Conservation (phyloP, 2,797 vertebrate species). For the Enteromius anoplus region DNA sequence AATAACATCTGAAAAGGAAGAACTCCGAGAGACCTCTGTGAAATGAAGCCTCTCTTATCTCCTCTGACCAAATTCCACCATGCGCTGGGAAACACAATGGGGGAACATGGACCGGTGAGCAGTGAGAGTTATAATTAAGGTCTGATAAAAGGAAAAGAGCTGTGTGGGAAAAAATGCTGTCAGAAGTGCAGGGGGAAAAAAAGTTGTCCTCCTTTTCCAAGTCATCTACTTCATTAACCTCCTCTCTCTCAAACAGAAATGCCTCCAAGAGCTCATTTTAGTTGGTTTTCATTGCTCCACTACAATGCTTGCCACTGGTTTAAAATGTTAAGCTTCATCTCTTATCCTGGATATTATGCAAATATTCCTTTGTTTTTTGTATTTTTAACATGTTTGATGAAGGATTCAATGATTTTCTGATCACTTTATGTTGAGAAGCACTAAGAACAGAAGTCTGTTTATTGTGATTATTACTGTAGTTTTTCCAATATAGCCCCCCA, state of each 20-base stretch:
- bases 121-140: constrained; percentile 39
- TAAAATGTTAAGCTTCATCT: not conserved
- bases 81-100: constrained; percentile 8
- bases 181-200: not conserved
- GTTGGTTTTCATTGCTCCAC: constrained; percentile 17
- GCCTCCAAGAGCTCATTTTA: constrained; percentile 2
- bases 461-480: not conserved
- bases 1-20: constrained; percentile 9
- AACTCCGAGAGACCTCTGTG: not conserved
- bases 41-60: constrained; percentile 42
- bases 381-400: not conserved
- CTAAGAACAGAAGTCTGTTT: not conserved
- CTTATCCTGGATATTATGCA: constrained; percentile 9
- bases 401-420: constrained; percentile 5
- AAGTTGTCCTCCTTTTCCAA: constrained; percentile 34
- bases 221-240: constrained; percentile 52
- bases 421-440: not conserved
- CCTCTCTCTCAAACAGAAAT: not conserved
- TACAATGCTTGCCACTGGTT: not conserved
- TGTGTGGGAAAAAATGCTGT: constrained; percentile 17
- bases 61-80: constrained; percentile 33
- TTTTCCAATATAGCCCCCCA: not conserved
- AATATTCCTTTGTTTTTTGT: not conserved
- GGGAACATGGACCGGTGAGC: constrained; percentile 5
- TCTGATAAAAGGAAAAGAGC: constrained; percentile 18